These are phyloP conservation scores for Pseudochirops cupreus DNA, from an alignment of 2,797 vertebrate genomes.

Conservation along the genomic window DNA sequence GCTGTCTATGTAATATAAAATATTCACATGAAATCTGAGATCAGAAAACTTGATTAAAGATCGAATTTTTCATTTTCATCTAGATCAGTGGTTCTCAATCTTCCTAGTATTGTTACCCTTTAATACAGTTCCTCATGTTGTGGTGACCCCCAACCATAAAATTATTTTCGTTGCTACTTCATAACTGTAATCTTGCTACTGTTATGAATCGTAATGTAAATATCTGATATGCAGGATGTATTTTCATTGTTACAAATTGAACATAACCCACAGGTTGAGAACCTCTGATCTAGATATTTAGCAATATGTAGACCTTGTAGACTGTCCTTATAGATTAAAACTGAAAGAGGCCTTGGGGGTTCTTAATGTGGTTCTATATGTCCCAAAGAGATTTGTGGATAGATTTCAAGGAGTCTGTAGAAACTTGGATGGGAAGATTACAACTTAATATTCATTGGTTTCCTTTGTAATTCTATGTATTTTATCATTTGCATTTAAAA, in stretches of 20 bases:
- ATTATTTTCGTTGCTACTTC: too few relatives aligned
- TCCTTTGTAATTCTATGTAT: neutral
- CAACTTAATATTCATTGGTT: neutral
- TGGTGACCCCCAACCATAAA: too few relatives aligned
- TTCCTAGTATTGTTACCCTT: too few relatives aligned
- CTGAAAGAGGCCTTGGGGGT: neutral
- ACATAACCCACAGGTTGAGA: too few relatives aligned
- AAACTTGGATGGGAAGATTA: neutral
- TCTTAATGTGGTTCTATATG: neutral
- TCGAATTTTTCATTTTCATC: neutral
- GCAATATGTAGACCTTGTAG: neutral
- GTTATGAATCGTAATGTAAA: too few relatives aligned
- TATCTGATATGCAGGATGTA: too few relatives aligned
- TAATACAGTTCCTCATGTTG: too few relatives aligned
- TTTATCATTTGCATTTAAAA: neutral
- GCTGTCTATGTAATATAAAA: neutral
- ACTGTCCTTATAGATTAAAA: neutral
- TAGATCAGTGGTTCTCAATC: neutral
- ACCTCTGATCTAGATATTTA: neutral
- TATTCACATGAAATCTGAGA: neutral
- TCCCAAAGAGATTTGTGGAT: neutral
- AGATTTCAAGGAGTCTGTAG: neutral
- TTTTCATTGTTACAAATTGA: too few relatives aligned
- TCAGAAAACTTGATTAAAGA: neutral
- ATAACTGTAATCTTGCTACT: too few relatives aligned